A percentile compares a stretch with the other conserved stretches of the same genome.
These are phyloP conservation scores for Pipistrellus pygmaeus DNA, from an alignment of 2,797 vertebrate genomes.

Conservation along the genomic window DNA sequence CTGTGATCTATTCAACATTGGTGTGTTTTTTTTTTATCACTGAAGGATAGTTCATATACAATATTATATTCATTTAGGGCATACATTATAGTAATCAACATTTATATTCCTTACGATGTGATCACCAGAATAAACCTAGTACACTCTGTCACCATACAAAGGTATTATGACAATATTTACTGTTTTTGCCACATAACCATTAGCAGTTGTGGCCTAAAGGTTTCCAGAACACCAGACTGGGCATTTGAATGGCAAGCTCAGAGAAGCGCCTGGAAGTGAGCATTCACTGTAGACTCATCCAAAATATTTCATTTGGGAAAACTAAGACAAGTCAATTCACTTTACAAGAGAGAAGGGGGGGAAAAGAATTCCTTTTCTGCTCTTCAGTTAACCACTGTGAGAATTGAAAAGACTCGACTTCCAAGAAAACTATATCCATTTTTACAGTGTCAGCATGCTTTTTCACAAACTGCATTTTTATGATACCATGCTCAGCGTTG, in stretches of 20 bases:
- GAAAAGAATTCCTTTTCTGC: slow-evolving; percentile 49
- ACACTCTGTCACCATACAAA: not conserved
- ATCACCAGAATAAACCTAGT: not conserved
- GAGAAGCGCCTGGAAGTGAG: slow-evolving; percentile 71
- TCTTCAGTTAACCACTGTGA: slow-evolving; percentile 77
- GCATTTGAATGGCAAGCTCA: slow-evolving; percentile 82
- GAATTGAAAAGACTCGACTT: slow-evolving; percentile 79
- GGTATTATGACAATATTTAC: not conserved
- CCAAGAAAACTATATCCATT: slow-evolving; percentile 85
- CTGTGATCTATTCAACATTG: not conserved
- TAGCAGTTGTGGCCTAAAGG: slow-evolving; percentile 81
- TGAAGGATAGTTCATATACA: not conserved
- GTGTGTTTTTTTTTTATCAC: not conserved
- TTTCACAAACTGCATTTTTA: slow-evolving; percentile 85
- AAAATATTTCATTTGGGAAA: slow-evolving; percentile 81
- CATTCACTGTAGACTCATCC: slow-evolving; percentile 70
- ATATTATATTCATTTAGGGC: not conserved
- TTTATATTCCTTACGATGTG: not conserved
- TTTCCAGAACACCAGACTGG: slow-evolving; percentile 80
- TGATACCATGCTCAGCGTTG: slow-evolving; percentile 79
- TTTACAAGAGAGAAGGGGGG: slow-evolving; percentile 72
- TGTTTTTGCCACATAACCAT: slow-evolving; percentile 78
- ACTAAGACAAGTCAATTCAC: slow-evolving; percentile 82
- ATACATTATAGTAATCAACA: not conserved
- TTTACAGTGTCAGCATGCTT: slow-evolving; percentile 84